Evolutionary conservation across 2,113 vertebrate species (phyloP).

Genomic region (Tragelaphus buxtoni): DNA sequence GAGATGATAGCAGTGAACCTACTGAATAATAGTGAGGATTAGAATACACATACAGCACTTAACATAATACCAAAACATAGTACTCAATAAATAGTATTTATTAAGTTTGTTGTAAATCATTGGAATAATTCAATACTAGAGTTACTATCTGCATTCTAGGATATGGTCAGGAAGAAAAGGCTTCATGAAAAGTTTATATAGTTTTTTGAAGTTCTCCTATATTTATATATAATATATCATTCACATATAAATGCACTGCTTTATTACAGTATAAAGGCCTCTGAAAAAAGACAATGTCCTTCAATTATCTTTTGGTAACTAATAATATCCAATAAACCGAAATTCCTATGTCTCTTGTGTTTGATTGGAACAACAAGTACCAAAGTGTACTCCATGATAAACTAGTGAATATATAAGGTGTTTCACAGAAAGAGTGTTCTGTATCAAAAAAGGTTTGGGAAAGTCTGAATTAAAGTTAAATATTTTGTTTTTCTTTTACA

Average conservation of each 20-base stretch:
- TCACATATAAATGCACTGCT: too few species aligned
- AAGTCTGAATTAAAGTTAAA: background rate
- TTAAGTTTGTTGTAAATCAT: background rate
- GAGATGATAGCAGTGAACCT: background rate
- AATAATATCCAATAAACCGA: background rate
- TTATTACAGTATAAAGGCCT: too few species aligned
- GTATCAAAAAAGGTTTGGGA: background rate
- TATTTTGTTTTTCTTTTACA: background rate
- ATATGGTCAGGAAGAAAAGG: background rate
- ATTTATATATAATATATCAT: background rate
- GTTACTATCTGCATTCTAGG: slow-evolving; percentile 12
- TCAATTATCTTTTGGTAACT: too few species aligned
- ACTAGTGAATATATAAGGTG: background rate
- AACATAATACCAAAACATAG: background rate
- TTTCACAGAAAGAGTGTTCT: background rate
- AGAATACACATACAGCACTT: background rate
- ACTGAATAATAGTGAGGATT: background rate
- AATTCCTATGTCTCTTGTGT: background rate
- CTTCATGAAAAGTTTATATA: background rate
- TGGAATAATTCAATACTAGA: slow-evolving; percentile 2
- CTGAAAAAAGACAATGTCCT: too few species aligned
- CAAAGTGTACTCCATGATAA: background rate
- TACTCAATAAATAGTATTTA: background rate
- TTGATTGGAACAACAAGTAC: background rate
- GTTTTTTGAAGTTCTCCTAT: background rate